Evolutionary conservation across 1,140 invertebrate species (phyloP).

Genomic region (Hydropsyche tenuis): DNA sequence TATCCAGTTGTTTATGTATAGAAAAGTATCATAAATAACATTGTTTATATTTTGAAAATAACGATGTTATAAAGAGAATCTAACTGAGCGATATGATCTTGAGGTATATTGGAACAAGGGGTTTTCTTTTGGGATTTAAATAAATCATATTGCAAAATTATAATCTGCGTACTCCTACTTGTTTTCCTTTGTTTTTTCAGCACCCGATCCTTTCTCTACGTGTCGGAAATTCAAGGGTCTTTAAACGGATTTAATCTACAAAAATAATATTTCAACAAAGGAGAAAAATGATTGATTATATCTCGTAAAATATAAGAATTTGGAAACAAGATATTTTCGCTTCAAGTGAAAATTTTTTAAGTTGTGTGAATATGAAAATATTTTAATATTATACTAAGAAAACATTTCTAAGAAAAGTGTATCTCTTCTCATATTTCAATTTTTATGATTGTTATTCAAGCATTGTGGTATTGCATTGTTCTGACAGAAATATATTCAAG

Average conservation of each 20-base stretch:
- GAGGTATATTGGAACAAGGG: not conserved
- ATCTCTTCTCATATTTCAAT: too few relatives aligned
- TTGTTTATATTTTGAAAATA: too few relatives aligned
- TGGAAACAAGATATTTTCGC: not conserved
- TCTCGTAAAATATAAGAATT: not conserved
- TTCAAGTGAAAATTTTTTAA: not conserved
- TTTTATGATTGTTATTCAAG: too few relatives aligned
- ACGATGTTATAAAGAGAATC: too few relatives aligned
- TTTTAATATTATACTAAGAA: too few relatives aligned
- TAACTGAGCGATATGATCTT: too few relatives aligned
- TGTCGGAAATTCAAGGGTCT: not conserved
- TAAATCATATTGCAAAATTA: conserved; percentile 7
- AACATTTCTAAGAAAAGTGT: too few relatives aligned
- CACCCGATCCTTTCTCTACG: not conserved
- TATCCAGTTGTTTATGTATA: too few relatives aligned
- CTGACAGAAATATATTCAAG: too few relatives aligned
- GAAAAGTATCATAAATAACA: too few relatives aligned
- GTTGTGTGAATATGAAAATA: too few relatives aligned
- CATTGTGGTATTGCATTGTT: too few relatives aligned
- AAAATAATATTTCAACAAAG: not conserved
- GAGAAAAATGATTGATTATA: not conserved
- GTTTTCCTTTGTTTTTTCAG: not conserved
- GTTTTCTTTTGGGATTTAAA: not conserved
- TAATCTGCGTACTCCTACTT: not conserved
- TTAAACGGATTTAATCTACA: not conserved